Base-by-base conservation (phyloP, 2,113 vertebrate species). In the Mormyrus lacerda region DNA sequence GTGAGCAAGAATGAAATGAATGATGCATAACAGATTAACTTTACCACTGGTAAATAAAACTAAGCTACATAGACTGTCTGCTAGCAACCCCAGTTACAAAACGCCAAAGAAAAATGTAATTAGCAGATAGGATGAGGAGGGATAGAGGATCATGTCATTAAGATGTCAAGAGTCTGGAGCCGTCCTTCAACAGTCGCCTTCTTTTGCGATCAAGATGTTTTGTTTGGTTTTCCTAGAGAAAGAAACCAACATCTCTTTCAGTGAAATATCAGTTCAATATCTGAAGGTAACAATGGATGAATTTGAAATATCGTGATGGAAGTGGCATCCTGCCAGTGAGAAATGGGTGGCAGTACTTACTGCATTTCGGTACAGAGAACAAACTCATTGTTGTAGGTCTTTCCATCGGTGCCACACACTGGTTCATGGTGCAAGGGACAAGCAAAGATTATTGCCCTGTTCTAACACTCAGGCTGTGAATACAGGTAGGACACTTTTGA, bases 351-450 rank as follows among this genome's bases (percentile, higher is more conserved):
- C 90, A 44, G 85, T 90, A 93, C 96, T 94, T 92, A 96, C 96
- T 90, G 93, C 83, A 92, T 94, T 87, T 95, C 87, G 88, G 89
- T 92, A 94, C 97, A 97, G 91, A 97, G 94, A 51, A 90, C 61
- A 79, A 97, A 97, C 92, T 97, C 96, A 9, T 96, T 97, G 90
- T 93, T 88, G 0, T 97, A 97, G 15, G 96, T 97, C 69, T 93
- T 94, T 17, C 96, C 94, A 0, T 97, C 95, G 0, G 93, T 96
- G 24, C 97, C 97, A 9, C 97, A 97, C 69, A 97, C 93, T 0
- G 97, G 96, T 35, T 92, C 83, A 1, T 95, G n/a, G 91, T 96
- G 94, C 90, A 96, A 85, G 0, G 96, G 96, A 47, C 97, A 97
- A 0, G 94, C 95, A 11, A 69, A 0, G 0, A 94, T 90, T 35